Percentiles rank a stretch among this genome's conserved stretches.
Conservation (phyloP, 2,888 invertebrate species). For the Heliconius hortense region DNA sequence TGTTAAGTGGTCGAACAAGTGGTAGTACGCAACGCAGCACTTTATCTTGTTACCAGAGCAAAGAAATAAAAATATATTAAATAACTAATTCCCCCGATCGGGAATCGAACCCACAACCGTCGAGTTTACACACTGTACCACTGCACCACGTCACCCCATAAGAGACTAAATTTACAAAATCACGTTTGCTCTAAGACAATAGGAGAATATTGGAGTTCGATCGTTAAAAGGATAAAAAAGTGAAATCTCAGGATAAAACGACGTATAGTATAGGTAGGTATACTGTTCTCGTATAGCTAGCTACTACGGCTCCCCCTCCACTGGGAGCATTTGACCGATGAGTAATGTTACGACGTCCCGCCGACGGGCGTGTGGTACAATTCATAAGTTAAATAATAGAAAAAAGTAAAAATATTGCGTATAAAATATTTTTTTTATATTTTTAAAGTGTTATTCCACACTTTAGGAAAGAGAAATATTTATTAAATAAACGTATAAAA, state of each 20-base stretch:
- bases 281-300: no score
- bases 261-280: slow-evolving; percentile 8
- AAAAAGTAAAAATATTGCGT: no score
- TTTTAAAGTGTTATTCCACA: no score
- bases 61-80: no score
- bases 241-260: slow-evolving; percentile 32
- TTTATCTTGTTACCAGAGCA: no score
- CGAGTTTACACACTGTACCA: not conserved
- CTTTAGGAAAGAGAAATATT: no score
- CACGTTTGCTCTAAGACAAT: slow-evolving; percentile 34
- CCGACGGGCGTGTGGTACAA: slow-evolving; percentile 29
- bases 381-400: not conserved
- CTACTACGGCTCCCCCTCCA: slow-evolving; percentile 25
- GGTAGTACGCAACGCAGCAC: no score
- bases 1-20: no score
- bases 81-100: not conserved
- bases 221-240: slow-evolving; percentile 35
- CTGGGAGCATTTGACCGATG: slow-evolving; percentile 43
- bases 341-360: slow-evolving; percentile 41
- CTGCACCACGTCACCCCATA: not conserved
- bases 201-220: slow-evolving; percentile 37
- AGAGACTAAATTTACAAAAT: slow-evolving; percentile 20
- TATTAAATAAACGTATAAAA: no score
- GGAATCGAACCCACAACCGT: not conserved
- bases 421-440: no score